Base-by-base conservation (phyloP, 1,140 invertebrate species). In the Coboldia fuscipes region DNA sequence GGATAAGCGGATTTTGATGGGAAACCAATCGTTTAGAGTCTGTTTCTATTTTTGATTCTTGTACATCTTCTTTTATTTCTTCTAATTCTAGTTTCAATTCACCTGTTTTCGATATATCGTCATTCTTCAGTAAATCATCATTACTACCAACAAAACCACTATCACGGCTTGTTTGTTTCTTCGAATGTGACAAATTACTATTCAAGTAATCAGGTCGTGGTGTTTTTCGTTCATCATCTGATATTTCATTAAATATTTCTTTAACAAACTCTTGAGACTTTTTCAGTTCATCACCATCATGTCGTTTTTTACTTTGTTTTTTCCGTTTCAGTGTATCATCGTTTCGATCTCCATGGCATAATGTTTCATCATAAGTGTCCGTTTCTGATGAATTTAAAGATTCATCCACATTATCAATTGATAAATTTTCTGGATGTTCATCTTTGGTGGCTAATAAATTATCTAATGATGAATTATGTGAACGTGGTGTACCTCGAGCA, bases 71-170 rank as follows among this genome's bases (percentile, higher is more conserved):
- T 19, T 53, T 51, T 20, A 66, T 65, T 52, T 63, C 62, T 48
- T 66, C 63, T 40, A 66, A 48, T 47, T 66, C 65, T 35, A 53
- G 52, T 50, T 60, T 67, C 33, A 56, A 45, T 45, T 66, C 62
- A 36, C 59, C 55, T 37, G 56, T 53, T 34, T 50, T 59, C 38
- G 43, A 54, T 58, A 38, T 51, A 37, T 73, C 68, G 9, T 60
- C 49, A 42, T 63, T 60, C 46, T 79, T 76, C 5, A 84, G 54
- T 23, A 86, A 56, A 51, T 86, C 81, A 46, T 86, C 82, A 45
- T 80, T 84, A 46, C 80, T 86, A 3, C 81, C 82, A 23, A 85
- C 72, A 43, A 86, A 86, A 3, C 81, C 81, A 41, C 79, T 84
- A 50, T 86, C 81, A 35, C 81, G 60, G 44, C 77, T 83, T 36